A percentile compares a stretch with the other conserved stretches of the same genome.
Evolutionary conservation across 1,140 invertebrate species (phyloP).

Genomic region (Cydia pomonella): DNA sequence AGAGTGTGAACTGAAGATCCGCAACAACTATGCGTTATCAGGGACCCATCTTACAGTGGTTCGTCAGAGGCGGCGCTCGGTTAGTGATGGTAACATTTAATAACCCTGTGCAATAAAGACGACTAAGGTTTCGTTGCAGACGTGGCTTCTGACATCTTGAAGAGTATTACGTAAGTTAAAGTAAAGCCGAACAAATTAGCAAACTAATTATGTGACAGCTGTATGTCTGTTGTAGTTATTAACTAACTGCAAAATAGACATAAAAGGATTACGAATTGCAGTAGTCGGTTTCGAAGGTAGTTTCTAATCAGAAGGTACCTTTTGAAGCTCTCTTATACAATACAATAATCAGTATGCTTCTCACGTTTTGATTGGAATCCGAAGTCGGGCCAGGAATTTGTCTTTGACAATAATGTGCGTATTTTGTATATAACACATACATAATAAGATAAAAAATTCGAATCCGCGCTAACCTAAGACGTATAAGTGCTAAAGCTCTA

Average conservation of each 20-base stretch:
- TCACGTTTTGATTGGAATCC: not conserved
- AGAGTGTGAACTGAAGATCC: not conserved
- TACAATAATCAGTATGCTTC: not conserved
- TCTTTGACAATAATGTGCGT: not conserved
- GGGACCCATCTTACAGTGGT: not conserved
- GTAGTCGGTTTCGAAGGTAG: not conserved
- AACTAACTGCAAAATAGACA: not conserved
- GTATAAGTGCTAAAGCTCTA: not conserved
- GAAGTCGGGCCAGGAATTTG: not conserved
- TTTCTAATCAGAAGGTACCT: not conserved
- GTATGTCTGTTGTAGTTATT: not conserved
- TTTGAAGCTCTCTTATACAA: not conserved
- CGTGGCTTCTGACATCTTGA: not conserved
- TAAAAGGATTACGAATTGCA: not conserved
- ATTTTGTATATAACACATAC: not conserved
- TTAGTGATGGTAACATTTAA: not conserved
- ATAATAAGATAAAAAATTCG: not conserved
- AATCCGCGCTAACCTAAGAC: not conserved
- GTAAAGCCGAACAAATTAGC: not conserved
- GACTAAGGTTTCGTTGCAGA: conserved; percentile 17
- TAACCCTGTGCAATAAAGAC: conserved; percentile 22
- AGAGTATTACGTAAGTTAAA: not conserved
- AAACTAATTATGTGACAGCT: conserved; percentile 12
- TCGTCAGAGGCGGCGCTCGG: not conserved
- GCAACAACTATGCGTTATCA: not conserved